Percentiles rank a stretch among this genome's conserved stretches.
Evolutionary conservation across 2,113 vertebrate genomes (phyloP).

Genomic region (Brachyistius frenatus): DNA sequence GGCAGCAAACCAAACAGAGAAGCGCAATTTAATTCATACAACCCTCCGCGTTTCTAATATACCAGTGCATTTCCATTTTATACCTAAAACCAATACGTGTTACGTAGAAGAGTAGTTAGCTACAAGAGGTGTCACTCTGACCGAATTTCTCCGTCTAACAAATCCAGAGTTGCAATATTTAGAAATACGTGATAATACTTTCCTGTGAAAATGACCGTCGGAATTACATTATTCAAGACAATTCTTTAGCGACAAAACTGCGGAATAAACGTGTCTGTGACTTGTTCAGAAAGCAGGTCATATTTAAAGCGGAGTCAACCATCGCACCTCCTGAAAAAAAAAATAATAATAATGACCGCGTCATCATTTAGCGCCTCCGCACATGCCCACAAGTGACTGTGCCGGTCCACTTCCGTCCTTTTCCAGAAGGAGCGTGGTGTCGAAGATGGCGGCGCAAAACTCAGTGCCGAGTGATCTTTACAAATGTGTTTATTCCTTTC

Average conservation of each 20-base stretch:
- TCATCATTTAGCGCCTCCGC: slow-evolving; percentile 49
- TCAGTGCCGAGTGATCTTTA: slow-evolving; percentile 85
- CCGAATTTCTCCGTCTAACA: background rate
- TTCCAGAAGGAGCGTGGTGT: slow-evolving; percentile 56
- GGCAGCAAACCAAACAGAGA: accelerated
- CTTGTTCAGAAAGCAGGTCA: background rate
- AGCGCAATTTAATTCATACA: accelerated
- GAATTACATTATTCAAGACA: background rate
- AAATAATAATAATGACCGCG: background rate
- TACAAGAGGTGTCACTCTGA: slow-evolving; percentile 23
- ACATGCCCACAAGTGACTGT: slow-evolving; percentile 11
- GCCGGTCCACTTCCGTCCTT: slow-evolving; percentile 28
- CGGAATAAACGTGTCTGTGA: background rate
- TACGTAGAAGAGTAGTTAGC: too few species aligned
- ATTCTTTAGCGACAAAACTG: background rate
- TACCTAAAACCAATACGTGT: background rate
- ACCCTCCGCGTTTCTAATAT: background rate
- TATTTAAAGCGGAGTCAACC: background rate
- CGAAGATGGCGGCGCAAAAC: slow-evolving; percentile 83
- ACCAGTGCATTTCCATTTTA: background rate
- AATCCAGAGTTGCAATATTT: background rate
- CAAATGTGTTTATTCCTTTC: slow-evolving; percentile 84
- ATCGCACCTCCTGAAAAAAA: background rate
- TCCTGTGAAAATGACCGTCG: background rate
- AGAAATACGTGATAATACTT: background rate